Base-by-base conservation (phyloP, 2,797 vertebrate genomes). In the Eulemur albifrons region DNA sequence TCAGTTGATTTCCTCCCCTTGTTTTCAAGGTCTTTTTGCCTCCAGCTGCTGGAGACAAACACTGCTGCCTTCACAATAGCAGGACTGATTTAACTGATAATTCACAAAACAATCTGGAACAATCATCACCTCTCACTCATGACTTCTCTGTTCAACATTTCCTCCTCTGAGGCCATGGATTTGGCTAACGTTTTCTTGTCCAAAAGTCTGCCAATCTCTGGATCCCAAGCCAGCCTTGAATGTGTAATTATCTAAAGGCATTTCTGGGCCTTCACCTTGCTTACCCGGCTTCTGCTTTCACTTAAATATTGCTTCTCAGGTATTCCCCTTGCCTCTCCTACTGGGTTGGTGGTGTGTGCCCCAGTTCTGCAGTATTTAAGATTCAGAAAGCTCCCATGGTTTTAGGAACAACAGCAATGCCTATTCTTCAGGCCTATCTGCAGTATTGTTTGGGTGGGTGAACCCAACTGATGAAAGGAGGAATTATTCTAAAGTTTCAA, bases 81-180 rank as follows among this genome's bases (percentile, higher is more conserved):
- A 95, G 84, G 40, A 32, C 80, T 90, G 95, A 97, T 97, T 95
- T 94, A 43, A 92, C 95, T 63, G 96, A 96, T 98, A 97, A 96
- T 85, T 96, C 87, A 93, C 73, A 96, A 91, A 97, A 94, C 86
- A 96, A 89, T 95, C 40, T 95, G 93, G 80, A 93, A 75, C 77
- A 92, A 91, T 95, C 96, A 94, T 95, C 94, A 82, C 83, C 15
- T 89, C 57, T 94, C 48, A 35, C 73, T 93, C 88, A 86, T 12
- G 67, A 79, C 75, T 93, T 94, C 54, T 95, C 7, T 92, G 43
- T 59, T 97, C 57, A 89, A 97, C 84, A 88, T 92, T 94, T 87
- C 86, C 75, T 89, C 50, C 52, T 25, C 27, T 85, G 57, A 93
- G 95, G 76, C 67, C 75, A 61, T 59, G 86, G 70, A 82, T 93